Evolutionary conservation across 2,797 vertebrate genomes (phyloP).

Genomic region (Gobio occitaniae): DNA sequence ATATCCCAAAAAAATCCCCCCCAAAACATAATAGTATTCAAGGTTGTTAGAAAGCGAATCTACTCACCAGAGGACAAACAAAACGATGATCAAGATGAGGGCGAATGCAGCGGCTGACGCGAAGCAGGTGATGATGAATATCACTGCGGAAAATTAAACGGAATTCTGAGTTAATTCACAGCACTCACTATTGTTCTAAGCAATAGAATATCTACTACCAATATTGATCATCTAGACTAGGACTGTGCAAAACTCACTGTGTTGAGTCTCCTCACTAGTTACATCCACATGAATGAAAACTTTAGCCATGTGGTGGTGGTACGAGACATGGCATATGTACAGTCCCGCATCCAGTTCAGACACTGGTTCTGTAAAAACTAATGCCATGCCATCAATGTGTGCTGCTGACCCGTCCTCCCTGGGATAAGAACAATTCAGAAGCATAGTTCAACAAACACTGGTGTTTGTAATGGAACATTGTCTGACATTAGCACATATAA

Average conservation of each 20-base stretch:
- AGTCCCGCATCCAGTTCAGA: conserved; percentile 66
- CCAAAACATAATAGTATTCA: neutral
- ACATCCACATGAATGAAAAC: conserved; percentile 74
- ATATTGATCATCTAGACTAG: neutral
- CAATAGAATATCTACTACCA: neutral
- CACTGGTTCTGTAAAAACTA: conserved; percentile 67
- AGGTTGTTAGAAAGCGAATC: conserved; percentile 17
- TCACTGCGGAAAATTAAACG: conserved; percentile 63
- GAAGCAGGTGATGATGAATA: conserved; percentile 63
- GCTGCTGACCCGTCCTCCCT: conserved; percentile 71
- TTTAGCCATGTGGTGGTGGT: conserved; percentile 71
- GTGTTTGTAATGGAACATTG: neutral
- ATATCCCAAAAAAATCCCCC: too few species aligned
- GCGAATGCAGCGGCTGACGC: conserved; percentile 64
- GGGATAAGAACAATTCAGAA: conserved; percentile 14
- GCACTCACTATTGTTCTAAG: too few species aligned
- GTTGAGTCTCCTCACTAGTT: conserved; percentile 46
- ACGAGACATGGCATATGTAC: conserved; percentile 74
- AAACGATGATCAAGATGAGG: conserved; percentile 58
- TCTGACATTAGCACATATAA: neutral
- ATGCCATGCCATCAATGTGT: conserved; percentile 57
- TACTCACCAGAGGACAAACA: conserved; percentile 79
- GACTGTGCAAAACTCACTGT: conserved; percentile 64
- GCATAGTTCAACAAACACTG: neutral
- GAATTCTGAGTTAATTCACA: neutral